A percentile compares a stretch with the other conserved stretches of the same genome.
Evolutionary conservation across 2,113 vertebrate genomes (phyloP).

Genomic region (Burhinus oedicnemus): DNA sequence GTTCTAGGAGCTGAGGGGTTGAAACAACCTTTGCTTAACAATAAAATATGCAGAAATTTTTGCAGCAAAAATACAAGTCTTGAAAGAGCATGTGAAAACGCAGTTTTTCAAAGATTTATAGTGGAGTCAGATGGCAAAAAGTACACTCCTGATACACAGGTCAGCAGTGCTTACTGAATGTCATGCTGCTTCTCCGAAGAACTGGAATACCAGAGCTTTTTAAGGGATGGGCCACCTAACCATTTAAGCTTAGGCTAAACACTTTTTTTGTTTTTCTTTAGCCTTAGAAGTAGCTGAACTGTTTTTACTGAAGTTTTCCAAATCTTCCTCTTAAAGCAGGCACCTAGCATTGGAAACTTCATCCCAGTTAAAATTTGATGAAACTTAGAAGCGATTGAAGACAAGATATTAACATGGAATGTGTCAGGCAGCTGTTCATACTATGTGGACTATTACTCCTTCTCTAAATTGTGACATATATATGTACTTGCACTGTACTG

Average conservation of each 20-base stretch:
- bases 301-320: not conserved
- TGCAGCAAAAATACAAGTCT: not conserved
- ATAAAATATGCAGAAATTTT: not conserved
- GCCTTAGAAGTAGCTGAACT: not conserved
- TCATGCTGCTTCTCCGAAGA: not conserved
- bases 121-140: not conserved
- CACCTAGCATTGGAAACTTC: not conserved
- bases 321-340: not conserved
- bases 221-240: not conserved
- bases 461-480: not conserved
- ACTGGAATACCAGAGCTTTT: not conserved
- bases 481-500: not conserved
- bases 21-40: not conserved
- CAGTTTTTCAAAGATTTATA: not conserved
- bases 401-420: not conserved
- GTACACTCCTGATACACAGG: not conserved
- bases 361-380: not conserved
- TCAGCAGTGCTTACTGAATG: not conserved
- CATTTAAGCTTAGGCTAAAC: not conserved
- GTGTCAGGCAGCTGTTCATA: not conserved
- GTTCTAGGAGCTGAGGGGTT: not conserved
- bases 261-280: not conserved
- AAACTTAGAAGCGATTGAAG: not conserved
- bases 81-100: not conserved
- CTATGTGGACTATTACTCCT: not conserved